phyloP scores from a whole-genome alignment of 53 echinoderm and acorn worm genomes.

The Temnopleurus reevesii region DNA sequence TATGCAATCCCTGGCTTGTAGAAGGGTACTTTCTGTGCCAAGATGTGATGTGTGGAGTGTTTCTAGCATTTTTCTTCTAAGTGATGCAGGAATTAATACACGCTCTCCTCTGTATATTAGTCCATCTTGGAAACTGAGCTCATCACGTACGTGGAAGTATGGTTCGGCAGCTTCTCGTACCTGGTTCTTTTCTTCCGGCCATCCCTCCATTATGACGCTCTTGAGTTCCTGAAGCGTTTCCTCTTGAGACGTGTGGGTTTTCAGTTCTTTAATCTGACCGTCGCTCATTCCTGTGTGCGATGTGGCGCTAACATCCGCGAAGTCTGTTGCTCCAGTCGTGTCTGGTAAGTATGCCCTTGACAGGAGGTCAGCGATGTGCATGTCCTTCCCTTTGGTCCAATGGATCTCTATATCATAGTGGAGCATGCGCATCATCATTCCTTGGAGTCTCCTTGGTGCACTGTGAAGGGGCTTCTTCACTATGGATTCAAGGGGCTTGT shows the following conservation, averaged over 20 bases:
- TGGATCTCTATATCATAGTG: slow-evolving; percentile 55
- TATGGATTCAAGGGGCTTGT: slow-evolving; percentile 66
- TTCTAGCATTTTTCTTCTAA: slow-evolving; percentile 33
- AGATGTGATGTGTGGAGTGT: slow-evolving; percentile 37
- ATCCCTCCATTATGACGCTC: slow-evolving; percentile 32
- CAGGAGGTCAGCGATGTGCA: slow-evolving; percentile 60
- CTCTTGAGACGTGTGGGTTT: not conserved
- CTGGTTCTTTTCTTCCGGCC: slow-evolving; percentile 53
- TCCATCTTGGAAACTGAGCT: slow-evolving; percentile 49
- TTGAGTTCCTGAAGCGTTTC: not conserved
- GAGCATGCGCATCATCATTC: slow-evolving; percentile 61
- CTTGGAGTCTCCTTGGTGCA: slow-evolving; percentile 64
- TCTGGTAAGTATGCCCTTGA: slow-evolving; percentile 61
- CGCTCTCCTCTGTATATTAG: slow-evolving; percentile 57
- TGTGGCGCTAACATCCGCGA: slow-evolving; percentile 16
- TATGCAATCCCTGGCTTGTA: slow-evolving; percentile 50
- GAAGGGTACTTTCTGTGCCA: slow-evolving; percentile 27
- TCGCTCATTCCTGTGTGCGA: slow-evolving; percentile 26
- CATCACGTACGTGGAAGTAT: slow-evolving; percentile 63
- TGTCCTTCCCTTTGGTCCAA: slow-evolving; percentile 54
- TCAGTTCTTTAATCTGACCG: not conserved
- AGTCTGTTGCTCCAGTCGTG: slow-evolving; percentile 14
- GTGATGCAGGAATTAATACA: slow-evolving; percentile 32
- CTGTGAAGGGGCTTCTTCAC: slow-evolving; percentile 68
- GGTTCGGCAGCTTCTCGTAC: not conserved